A percentile compares a stretch with the other conserved stretches of the same genome.
phyloP scores from a whole-genome alignment of 2,113 vertebrate species.

The Myrmecophaga tridactyla region DNA sequence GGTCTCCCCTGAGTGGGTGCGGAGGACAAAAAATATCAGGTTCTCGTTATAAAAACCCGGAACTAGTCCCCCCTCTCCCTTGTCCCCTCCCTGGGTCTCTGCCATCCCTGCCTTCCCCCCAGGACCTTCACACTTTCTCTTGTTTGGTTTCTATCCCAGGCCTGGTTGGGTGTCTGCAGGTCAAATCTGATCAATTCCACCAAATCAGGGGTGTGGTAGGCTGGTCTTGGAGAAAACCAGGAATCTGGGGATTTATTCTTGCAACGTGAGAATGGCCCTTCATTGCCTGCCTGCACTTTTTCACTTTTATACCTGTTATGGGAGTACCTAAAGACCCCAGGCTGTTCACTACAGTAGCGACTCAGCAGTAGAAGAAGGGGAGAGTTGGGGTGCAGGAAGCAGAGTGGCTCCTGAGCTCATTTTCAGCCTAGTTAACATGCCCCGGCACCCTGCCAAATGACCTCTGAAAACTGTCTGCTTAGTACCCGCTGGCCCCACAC shows the following conservation, averaged over 20 bases:
- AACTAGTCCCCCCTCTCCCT: neutral
- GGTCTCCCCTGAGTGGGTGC: too few species aligned
- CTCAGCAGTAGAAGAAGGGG: neutral
- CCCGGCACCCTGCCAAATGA: neutral
- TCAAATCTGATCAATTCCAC: neutral
- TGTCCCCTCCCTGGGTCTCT: neutral
- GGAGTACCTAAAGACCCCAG: neutral
- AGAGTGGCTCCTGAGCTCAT: neutral
- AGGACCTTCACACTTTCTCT: neutral
- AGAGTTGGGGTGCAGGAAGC: too few species aligned
- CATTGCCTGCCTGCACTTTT: neutral
- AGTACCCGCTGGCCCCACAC: rapidly evolving
- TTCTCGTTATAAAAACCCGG: neutral
- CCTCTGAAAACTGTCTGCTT: neutral
- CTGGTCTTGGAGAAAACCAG: neutral
- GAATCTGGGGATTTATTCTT: neutral
- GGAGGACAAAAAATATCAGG: neutral
- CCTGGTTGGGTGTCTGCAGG: neutral
- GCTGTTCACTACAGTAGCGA: neutral
- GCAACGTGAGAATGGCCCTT: neutral
- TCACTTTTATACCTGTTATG: neutral
- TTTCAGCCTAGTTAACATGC: neutral
- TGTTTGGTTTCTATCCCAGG: neutral
- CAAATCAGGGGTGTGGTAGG: neutral
- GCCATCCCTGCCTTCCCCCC: neutral